Conservation (phyloP, 2,797 vertebrate genomes). For the Pangasius djambal region DNA sequence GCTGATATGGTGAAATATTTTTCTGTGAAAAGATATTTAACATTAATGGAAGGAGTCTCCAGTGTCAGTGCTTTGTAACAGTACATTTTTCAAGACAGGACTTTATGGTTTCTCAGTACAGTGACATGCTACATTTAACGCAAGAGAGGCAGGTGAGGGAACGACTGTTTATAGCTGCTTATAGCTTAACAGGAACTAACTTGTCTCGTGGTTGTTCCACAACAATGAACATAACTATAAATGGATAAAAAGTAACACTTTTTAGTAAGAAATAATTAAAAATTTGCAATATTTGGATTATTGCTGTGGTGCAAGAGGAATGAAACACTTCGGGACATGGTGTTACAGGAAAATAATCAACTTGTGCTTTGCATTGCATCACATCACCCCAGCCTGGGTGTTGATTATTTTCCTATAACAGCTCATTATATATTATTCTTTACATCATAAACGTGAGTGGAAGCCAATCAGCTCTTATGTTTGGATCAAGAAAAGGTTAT, state of each 20-base stretch:
- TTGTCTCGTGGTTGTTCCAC: background rate
- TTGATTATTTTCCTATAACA: background rate
- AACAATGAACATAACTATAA: background rate
- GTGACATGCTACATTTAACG: background rate
- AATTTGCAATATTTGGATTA: background rate
- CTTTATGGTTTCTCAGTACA: background rate
- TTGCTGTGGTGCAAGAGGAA: background rate
- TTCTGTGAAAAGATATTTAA: background rate
- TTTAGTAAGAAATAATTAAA: background rate
- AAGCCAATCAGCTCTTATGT: background rate
- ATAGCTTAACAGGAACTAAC: background rate
- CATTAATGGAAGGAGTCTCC: background rate
- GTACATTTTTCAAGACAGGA: background rate
- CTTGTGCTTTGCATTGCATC: too few species aligned
- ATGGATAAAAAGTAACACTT: background rate
- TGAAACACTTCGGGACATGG: background rate
- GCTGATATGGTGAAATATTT: background rate
- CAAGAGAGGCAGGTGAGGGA: background rate
- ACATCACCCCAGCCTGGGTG: too few species aligned
- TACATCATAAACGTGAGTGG: background rate
- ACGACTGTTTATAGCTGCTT: background rate
- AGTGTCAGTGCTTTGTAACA: background rate
- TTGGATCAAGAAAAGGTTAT: background rate
- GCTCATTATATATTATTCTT: background rate
- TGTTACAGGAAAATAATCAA: background rate